A percentile compares a stretch with the other conserved stretches of the same genome.
These are phyloP conservation scores for Abscondita cerata DNA, from an alignment of 2,888 invertebrate genomes.

Conservation along the genomic window DNA sequence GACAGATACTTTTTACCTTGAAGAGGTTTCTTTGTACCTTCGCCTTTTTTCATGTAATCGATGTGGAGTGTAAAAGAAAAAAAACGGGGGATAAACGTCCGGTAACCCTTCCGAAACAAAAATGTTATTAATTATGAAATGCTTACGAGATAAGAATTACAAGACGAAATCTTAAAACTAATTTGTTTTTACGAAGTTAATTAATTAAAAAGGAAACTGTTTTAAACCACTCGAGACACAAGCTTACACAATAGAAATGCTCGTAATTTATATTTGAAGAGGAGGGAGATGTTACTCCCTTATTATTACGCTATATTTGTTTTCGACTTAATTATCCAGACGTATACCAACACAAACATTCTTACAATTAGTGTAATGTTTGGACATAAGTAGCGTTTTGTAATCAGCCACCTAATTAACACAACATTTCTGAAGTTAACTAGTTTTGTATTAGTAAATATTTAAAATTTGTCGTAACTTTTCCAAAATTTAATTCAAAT, in stretches of 20 bases:
- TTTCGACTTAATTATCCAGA: slow-evolving; percentile 9
- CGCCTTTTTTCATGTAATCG: slow-evolving; percentile 1
- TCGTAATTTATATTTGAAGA: slow-evolving; percentile 32
- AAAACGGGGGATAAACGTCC: slow-evolving; percentile 38
- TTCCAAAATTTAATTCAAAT: no score
- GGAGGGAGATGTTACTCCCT: slow-evolving; percentile 25
- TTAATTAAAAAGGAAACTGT: slow-evolving; percentile 52
- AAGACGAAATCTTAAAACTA: slow-evolving; percentile 53
- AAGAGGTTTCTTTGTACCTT: slow-evolving; percentile 18
- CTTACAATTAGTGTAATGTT: no score
- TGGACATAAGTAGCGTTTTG: no score
- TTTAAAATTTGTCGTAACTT: no score
- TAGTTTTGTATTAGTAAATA: no score
- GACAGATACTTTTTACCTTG: slow-evolving; percentile 18
- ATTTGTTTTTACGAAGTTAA: slow-evolving; percentile 56
- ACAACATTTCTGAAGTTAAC: background rate
- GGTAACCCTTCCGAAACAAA: slow-evolving; percentile 38
- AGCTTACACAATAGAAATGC: slow-evolving; percentile 35
- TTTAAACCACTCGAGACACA: slow-evolving; percentile 19
- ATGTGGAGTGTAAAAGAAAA: slow-evolving; percentile 35
- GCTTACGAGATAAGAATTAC: slow-evolving; percentile 48
- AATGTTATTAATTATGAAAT: slow-evolving; percentile 53
- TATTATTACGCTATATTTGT: slow-evolving; percentile 11
- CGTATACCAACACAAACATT: background rate
- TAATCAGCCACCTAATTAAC: no score